These are phyloP conservation scores for Cebus imitator DNA, from an alignment of 2,113 vertebrate genomes.

Conservation along the genomic window DNA sequence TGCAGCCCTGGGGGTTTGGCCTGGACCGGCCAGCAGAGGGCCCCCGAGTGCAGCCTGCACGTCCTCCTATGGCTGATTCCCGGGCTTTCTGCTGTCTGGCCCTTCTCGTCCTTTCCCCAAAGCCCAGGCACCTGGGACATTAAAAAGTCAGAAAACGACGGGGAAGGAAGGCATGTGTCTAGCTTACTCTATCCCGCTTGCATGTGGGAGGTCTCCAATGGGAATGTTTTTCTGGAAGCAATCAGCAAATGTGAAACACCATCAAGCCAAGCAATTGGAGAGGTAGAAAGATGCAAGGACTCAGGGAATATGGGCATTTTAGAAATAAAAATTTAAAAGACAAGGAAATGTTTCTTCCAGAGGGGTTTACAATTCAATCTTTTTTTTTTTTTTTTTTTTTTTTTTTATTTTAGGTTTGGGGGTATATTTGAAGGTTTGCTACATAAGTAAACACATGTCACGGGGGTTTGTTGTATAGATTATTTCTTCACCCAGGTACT, in stretches of 20 bases:
- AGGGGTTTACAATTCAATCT: neutral
- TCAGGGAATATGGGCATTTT: too few species aligned
- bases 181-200: neutral
- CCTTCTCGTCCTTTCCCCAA: neutral
- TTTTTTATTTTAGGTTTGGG: too few species aligned
- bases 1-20: conserved; percentile 35
- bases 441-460: too few species aligned
- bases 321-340: too few species aligned
- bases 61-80: neutral
- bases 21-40: neutral
- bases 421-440: too few species aligned
- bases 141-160: too few species aligned
- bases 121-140: neutral
- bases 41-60: neutral
- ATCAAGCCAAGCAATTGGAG: neutral
- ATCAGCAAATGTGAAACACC: neutral
- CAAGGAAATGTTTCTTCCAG: neutral
- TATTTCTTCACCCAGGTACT: too few species aligned
- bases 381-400: neutral
- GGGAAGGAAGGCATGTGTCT: neutral
- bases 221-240: neutral
- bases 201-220: neutral
- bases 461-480: too few species aligned
- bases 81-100: too few species aligned
- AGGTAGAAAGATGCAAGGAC: neutral